Evolutionary conservation across 2,113 vertebrate species (phyloP).

Genomic region (Diadophis punctatus): DNA sequence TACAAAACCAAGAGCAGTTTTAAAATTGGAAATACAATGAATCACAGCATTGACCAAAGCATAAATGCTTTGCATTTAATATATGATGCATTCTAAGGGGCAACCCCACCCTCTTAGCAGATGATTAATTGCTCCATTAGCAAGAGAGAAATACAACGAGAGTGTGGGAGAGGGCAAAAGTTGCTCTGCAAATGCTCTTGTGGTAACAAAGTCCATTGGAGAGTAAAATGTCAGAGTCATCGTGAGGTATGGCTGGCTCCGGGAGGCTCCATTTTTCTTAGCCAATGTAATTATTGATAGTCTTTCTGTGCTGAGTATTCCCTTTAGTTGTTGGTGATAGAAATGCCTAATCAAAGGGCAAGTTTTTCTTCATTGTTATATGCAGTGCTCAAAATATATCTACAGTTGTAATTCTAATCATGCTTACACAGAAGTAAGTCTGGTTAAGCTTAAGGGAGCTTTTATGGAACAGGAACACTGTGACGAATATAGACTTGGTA

Average conservation of each 20-base stretch:
- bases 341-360: background rate
- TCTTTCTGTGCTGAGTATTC: background rate
- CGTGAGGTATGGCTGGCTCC: slow-evolving; percentile 43
- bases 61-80: slow-evolving; percentile 55
- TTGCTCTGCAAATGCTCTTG: slow-evolving; percentile 1
- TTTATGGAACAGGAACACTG: background rate
- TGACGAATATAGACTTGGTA: background rate
- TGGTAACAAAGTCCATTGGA: slow-evolving; percentile 2
- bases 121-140: slow-evolving; percentile 51
- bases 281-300: slow-evolving; percentile 43
- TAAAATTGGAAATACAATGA: slow-evolving; percentile 47
- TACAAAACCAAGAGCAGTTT: slow-evolving; percentile 36
- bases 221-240: slow-evolving; percentile 40
- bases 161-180: slow-evolving; percentile 23
- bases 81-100: slow-evolving; percentile 36
- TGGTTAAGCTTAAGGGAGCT: background rate
- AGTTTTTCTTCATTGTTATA: background rate
- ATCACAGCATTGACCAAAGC: slow-evolving; percentile 56
- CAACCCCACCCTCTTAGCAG: slow-evolving; percentile 23
- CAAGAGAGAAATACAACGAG: slow-evolving; percentile 45
- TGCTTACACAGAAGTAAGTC: background rate
- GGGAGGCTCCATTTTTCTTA: slow-evolving; percentile 44
- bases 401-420: background rate
- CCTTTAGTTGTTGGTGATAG: background rate
- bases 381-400: background rate